A percentile compares a stretch with the other conserved stretches of the same genome.
Conservation (phyloP, 2,797 vertebrate species). For the Channallabes apus region DNA sequence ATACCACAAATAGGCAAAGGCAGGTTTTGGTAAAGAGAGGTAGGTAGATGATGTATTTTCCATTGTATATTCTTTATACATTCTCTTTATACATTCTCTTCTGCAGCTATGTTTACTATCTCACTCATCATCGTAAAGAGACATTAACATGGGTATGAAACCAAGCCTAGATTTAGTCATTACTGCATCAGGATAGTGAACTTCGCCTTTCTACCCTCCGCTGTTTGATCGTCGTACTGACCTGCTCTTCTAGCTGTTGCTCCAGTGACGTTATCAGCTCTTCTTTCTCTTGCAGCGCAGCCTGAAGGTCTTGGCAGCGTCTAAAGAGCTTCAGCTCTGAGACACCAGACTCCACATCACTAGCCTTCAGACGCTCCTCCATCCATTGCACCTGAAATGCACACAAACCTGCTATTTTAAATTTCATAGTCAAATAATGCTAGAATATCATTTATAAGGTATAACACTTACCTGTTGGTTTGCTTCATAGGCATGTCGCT, state of each 20-base stretch:
- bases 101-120: background rate
- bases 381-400: conserved; percentile 87
- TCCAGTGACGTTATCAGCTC: conserved; percentile 84
- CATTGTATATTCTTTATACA: background rate
- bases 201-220: background rate
- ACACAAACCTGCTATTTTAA: conserved; percentile 12
- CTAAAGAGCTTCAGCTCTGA: conserved; percentile 85
- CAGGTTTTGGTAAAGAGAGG: background rate
- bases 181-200: background rate
- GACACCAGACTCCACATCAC: conserved; percentile 85
- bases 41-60: background rate
- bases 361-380: conserved; percentile 92
- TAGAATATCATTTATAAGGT: background rate
- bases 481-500: conserved; percentile 86
- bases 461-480: conserved; percentile 84
- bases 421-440: background rate
- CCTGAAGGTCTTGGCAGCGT: conserved; percentile 90
- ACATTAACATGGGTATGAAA: background rate
- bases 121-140: too few species aligned
- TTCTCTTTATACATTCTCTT: too few species aligned
- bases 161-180: background rate
- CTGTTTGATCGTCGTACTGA: conserved; percentile 56
- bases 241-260: conserved; percentile 94
- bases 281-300: conserved; percentile 86
- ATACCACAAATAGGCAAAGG: background rate